Evolutionary conservation across 2,113 vertebrate species (phyloP).

Genomic region (Callorhinus ursinus): DNA sequence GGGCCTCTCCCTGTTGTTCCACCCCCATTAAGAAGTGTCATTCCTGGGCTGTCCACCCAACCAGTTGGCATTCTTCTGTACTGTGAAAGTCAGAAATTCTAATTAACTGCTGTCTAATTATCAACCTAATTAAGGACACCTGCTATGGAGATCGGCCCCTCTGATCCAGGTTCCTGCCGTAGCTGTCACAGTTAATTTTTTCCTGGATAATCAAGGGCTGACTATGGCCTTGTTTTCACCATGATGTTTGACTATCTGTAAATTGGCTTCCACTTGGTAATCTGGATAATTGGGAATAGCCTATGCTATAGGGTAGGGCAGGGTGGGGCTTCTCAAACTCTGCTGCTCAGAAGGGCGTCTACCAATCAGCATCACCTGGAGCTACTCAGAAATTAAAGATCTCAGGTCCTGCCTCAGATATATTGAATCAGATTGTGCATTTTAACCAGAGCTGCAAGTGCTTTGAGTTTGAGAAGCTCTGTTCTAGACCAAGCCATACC

Average conservation of each 20-base stretch:
- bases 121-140: background rate
- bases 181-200: background rate
- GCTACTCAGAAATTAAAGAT: too few relatives aligned
- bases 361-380: background rate
- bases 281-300: background rate
- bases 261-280: background rate
- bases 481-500: background rate
- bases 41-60: background rate
- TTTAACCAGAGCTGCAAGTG: background rate
- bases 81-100: background rate
- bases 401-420: background rate
- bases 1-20: background rate
- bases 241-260: background rate
- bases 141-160: background rate
- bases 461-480: background rate
- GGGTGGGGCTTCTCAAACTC: background rate
- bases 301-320: background rate
- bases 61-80: background rate
- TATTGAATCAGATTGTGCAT: background rate
- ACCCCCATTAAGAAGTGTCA: background rate
- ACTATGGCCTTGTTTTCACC: background rate
- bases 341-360: background rate
- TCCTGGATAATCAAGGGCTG: background rate
- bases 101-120: slow-evolving; percentile 12
- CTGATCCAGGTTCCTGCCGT: background rate